Conservation (phyloP, 2,113 vertebrate species). For the Phylloscopus trochilus region DNA sequence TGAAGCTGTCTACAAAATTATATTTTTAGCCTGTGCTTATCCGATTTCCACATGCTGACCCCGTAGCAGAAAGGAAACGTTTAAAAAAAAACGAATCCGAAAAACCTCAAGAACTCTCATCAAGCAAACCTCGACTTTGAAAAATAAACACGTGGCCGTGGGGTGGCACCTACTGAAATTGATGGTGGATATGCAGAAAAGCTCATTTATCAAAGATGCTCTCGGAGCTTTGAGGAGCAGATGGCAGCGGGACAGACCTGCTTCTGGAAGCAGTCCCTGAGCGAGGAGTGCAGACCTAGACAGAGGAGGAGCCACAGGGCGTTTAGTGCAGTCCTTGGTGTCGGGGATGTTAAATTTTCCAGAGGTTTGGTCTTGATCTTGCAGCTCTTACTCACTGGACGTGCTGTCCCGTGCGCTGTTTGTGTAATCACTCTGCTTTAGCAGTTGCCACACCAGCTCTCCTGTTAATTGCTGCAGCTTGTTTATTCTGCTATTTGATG, state of each 20-base stretch:
- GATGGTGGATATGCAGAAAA: constrained; percentile 15
- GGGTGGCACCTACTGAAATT: constrained; percentile 30
- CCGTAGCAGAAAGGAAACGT: constrained; percentile 13
- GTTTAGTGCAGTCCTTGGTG: constrained; percentile 27
- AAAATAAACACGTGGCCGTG: constrained; percentile 39
- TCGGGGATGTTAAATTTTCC: constrained; percentile 52
- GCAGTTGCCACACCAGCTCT: constrained; percentile 8
- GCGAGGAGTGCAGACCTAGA: background rate
- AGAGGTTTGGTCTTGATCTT: constrained; percentile 44
- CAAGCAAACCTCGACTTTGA: constrained; percentile 43
- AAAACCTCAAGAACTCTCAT: constrained; percentile 45
- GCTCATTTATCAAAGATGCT: constrained; percentile 24
- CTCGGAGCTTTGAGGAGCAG: background rate
- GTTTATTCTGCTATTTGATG: constrained; percentile 53
- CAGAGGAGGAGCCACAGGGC: constrained; percentile 48
- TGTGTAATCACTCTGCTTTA: constrained; percentile 32
- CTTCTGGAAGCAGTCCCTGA: background rate
- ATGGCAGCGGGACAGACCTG: background rate
- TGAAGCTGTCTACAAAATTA: constrained; percentile 25
- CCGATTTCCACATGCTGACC: constrained; percentile 46
- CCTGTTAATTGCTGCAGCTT: constrained; percentile 57
- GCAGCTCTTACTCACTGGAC: background rate
- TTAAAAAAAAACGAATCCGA: background rate
- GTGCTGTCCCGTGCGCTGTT: background rate
- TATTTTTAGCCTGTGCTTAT: constrained; percentile 49